Evolutionary conservation across 2,888 invertebrate genomes (phyloP).

Genomic region (Agrochola lychnidis): DNA sequence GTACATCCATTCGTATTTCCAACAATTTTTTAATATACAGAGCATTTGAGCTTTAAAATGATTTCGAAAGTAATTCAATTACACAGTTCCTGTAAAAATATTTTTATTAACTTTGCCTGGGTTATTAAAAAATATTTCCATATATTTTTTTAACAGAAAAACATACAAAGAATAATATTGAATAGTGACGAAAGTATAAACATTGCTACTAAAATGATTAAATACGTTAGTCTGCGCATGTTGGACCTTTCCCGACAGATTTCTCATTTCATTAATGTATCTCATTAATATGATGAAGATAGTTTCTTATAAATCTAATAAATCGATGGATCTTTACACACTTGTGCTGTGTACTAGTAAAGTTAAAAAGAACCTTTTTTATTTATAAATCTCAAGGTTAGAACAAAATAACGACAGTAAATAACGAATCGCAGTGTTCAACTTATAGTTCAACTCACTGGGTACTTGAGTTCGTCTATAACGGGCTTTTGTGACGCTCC

Average conservation of each 20-base stretch:
- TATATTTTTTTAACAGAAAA: neutral
- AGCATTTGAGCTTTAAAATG: neutral
- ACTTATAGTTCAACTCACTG: constrained; percentile 25
- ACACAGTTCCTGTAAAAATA: neutral
- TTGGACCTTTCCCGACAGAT: neutral
- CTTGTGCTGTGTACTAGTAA: neutral
- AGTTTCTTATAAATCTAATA: neutral
- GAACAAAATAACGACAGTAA: constrained; percentile 10
- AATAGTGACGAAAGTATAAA: neutral
- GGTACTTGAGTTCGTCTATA: constrained; percentile 26
- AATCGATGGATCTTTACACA: neutral
- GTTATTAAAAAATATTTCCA: neutral
- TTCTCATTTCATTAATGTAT: neutral
- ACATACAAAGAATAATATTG: neutral
- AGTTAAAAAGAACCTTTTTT: neutral
- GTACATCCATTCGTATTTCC: constrained; percentile 1
- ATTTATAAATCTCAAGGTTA: neutral
- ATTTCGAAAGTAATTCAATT: constrained; percentile 20
- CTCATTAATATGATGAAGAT: neutral
- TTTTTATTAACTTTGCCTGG: too few relatives aligned
- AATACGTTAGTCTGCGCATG: too few relatives aligned
- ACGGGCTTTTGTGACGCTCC: constrained; percentile 46
- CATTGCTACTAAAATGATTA: neutral
- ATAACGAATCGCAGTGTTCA: constrained; percentile 27
- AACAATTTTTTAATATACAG: neutral